These are phyloP conservation scores for Luperina nickerlii DNA, from an alignment of 2,888 invertebrate species.

Conservation along the genomic window DNA sequence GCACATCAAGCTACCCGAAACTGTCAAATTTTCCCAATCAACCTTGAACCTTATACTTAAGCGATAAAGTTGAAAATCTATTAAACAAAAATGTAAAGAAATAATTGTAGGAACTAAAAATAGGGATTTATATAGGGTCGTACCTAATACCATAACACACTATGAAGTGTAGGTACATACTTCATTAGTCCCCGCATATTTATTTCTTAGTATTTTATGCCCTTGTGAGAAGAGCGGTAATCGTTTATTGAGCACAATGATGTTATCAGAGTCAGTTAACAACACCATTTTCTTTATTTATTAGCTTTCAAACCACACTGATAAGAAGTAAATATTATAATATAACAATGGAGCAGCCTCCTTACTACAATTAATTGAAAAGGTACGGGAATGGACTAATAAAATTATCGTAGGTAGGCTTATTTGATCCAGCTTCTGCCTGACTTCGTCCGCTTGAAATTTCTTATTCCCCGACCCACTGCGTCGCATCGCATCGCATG, in stretches of 20 bases:
- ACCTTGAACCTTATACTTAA: no score
- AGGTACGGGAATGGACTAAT: no score
- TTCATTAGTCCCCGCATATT: neutral
- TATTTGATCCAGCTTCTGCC: neutral
- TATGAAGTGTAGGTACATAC: neutral
- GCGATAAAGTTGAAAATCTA: no score
- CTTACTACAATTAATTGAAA: neutral
- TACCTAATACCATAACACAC: neutral
- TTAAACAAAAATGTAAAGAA: neutral
- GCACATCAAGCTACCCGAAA: no score
- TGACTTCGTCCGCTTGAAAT: neutral
- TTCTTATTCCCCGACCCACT: neutral
- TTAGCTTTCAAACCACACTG: slow-evolving; percentile 19
- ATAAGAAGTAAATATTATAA: slow-evolving; percentile 13
- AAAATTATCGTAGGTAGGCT: no score
- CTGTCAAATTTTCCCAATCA: no score
- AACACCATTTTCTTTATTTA: slow-evolving; percentile 20
- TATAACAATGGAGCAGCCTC: neutral
- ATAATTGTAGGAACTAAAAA: neutral
- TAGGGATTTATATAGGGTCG: neutral
- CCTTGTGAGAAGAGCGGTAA: neutral
- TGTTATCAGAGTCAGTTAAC: slow-evolving; percentile 17
- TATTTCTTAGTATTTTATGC: neutral
- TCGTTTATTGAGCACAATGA: slow-evolving; percentile 22
- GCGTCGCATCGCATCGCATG: neutral